phyloP scores from a whole-genome alignment of 2,888 invertebrate genomes.

The Lobophora halterata region DNA sequence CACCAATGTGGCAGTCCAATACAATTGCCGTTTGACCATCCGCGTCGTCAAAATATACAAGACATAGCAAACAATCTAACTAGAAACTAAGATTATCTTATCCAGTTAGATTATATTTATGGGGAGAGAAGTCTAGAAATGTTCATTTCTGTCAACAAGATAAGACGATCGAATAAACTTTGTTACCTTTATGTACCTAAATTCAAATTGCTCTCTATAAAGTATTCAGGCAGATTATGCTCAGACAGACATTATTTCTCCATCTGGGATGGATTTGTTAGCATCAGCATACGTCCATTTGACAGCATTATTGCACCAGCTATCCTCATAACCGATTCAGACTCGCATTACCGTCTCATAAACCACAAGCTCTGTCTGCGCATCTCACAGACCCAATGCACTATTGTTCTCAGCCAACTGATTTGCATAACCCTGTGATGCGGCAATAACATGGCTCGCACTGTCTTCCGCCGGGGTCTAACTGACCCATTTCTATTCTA shows the following conservation, averaged over 20 bases:
- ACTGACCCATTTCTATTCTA: conserved; percentile 70
- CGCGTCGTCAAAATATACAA: too few relatives aligned
- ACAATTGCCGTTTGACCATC: too few relatives aligned
- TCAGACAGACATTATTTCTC: not conserved
- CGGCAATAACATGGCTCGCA: conserved; percentile 48
- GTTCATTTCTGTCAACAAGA: too few relatives aligned
- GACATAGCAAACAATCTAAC: too few relatives aligned
- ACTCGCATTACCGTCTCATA: conserved; percentile 31
- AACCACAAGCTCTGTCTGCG: conserved; percentile 23
- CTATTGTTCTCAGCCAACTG: conserved; percentile 56
- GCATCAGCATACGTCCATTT: not conserved
- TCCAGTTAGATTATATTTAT: too few relatives aligned
- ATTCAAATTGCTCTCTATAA: too few relatives aligned
- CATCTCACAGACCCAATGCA: conserved; percentile 51
- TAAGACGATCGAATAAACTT: too few relatives aligned
- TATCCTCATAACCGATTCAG: conserved; percentile 14
- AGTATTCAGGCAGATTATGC: not conserved
- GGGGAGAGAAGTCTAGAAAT: too few relatives aligned
- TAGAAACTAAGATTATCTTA: too few relatives aligned
- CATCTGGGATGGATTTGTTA: too few relatives aligned
- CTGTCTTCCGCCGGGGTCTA: conserved; percentile 54
- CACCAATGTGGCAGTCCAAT: too few relatives aligned
- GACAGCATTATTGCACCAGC: conserved; percentile 12
- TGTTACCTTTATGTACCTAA: too few relatives aligned
- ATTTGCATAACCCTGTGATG: conserved; percentile 74